Percentiles rank a stretch among this genome's conserved stretches.
Conservation (phyloP, 2,888 invertebrate genomes). For the Sesia apiformis region DNA sequence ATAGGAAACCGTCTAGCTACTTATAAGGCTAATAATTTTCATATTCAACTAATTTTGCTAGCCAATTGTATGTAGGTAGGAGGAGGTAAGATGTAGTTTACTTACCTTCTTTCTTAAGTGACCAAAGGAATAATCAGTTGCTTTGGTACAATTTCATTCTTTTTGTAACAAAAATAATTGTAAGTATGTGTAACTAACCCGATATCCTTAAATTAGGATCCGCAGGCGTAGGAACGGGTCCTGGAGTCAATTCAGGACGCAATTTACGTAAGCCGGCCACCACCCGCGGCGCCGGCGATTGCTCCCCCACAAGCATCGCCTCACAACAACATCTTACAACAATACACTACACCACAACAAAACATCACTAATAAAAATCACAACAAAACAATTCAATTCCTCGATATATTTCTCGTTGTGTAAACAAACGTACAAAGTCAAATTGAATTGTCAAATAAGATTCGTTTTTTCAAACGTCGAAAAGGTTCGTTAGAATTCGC, state of each 20-base stretch:
- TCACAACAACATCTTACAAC: slow-evolving; percentile 52
- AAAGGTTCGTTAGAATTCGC: slow-evolving; percentile 57
- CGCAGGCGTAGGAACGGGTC: slow-evolving; percentile 53
- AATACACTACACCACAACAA: slow-evolving; percentile 42
- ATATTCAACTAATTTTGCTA: too few species aligned
- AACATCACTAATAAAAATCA: slow-evolving; percentile 8
- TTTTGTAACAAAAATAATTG: neutral
- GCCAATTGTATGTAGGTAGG: too few species aligned
- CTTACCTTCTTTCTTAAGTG: too few species aligned
- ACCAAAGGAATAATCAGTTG: too few species aligned
- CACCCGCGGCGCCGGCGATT: slow-evolving; percentile 69
- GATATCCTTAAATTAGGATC: slow-evolving; percentile 65
- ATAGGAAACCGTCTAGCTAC: too few species aligned
- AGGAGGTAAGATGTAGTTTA: too few species aligned
- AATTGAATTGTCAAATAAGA: slow-evolving; percentile 46
- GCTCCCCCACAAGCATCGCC: slow-evolving; percentile 68
- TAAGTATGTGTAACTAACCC: slow-evolving; percentile 36
- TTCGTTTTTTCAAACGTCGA: slow-evolving; percentile 52
- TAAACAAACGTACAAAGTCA: slow-evolving; percentile 10
- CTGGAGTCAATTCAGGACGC: slow-evolving; percentile 62
- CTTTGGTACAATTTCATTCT: too few species aligned
- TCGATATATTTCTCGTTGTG: neutral
- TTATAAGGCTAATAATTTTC: too few species aligned
- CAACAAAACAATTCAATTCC: neutral
- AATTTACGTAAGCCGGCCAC: slow-evolving; percentile 69